Conservation (phyloP, 2,888 invertebrate genomes). For the Chalcosyrphus nemorum region DNA sequence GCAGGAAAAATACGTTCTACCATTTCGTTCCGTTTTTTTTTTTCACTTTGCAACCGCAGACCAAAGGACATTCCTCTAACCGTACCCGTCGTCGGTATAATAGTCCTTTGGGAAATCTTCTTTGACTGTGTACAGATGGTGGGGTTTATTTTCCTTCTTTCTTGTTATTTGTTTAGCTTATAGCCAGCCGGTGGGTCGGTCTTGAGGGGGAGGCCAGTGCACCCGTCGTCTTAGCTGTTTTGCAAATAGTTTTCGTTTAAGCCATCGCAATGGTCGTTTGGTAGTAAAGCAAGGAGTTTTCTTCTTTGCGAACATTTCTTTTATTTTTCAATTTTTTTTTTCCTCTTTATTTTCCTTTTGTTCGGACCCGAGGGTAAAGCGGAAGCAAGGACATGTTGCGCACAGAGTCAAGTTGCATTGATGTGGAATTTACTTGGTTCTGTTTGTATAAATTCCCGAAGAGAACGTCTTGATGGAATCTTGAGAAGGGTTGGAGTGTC, state of each 20-base stretch:
- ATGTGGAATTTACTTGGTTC: conserved; percentile 45
- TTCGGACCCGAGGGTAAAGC: conserved; percentile 1
- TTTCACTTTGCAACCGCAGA: conserved; percentile 22
- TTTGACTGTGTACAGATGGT: conserved; percentile 51
- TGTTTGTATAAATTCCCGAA: conserved; percentile 35
- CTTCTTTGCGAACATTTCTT: conserved; percentile 14
- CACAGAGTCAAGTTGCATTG: conserved; percentile 55
- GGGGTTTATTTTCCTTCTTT: conserved; percentile 14
- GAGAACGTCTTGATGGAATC: conserved; percentile 38
- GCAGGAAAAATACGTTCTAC: conserved; percentile 13
- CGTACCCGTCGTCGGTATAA: conserved; percentile 37
- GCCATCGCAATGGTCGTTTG: conserved; percentile 30
- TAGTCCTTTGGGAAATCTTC: conserved; percentile 71
- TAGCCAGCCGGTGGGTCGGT: not conserved
- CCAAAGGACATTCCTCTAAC: conserved; percentile 46
- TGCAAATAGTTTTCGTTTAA: conserved; percentile 66
- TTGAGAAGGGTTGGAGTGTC: conserved; percentile 12
- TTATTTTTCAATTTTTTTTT: not conserved
- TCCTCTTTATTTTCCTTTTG: conserved; percentile 30
- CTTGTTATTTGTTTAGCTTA: conserved; percentile 44
- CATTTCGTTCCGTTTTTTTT: conserved; percentile 3
- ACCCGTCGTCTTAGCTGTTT: conserved; percentile 28
- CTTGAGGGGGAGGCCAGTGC: not conserved
- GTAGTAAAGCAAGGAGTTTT: not conserved
- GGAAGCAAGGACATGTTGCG: conserved; percentile 57